These are phyloP conservation scores for Andrena chrysosceles DNA, from an alignment of 2,888 invertebrate genomes.

Conservation along the genomic window DNA sequence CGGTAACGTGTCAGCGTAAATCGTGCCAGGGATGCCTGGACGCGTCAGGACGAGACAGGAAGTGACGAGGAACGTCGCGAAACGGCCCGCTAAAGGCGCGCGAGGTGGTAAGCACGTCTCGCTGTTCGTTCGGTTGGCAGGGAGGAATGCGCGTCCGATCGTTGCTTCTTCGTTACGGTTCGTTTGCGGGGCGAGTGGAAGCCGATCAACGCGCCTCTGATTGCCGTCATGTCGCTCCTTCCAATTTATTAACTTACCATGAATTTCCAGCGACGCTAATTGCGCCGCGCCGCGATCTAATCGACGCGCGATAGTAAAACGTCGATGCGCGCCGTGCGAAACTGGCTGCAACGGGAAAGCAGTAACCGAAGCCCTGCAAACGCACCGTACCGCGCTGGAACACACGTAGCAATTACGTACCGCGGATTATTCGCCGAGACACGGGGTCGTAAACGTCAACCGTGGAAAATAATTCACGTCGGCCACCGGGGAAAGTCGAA, in stretches of 20 bases:
- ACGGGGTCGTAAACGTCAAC: slow-evolving; percentile 29
- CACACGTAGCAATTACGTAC: slow-evolving; percentile 38
- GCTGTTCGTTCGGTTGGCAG: neutral
- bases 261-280: slow-evolving; percentile 34
- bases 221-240: slow-evolving; percentile 1
- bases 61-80: neutral
- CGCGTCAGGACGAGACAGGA: slow-evolving; percentile 7
- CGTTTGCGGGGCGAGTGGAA: neutral
- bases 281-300: slow-evolving; percentile 6
- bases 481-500: slow-evolving; percentile 9
- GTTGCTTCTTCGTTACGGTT: slow-evolving; percentile 19
- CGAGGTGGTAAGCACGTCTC: neutral
- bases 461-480: slow-evolving; percentile 13
- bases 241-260: slow-evolving; percentile 35
- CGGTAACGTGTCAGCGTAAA: slow-evolving; percentile 16
- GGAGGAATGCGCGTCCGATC: neutral
- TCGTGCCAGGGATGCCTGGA: neutral
- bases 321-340: slow-evolving; percentile 15
- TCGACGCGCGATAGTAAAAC: slow-evolving; percentile 20
- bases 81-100: neutral
- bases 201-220: slow-evolving; percentile 28
- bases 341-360: slow-evolving; percentile 6
- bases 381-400: slow-evolving; percentile 14
- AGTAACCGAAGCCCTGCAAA: slow-evolving; percentile 26
- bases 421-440: slow-evolving; percentile 13